phyloP scores from a whole-genome alignment of 2,888 invertebrate genomes.

The Disparrhopalites patrizii region DNA sequence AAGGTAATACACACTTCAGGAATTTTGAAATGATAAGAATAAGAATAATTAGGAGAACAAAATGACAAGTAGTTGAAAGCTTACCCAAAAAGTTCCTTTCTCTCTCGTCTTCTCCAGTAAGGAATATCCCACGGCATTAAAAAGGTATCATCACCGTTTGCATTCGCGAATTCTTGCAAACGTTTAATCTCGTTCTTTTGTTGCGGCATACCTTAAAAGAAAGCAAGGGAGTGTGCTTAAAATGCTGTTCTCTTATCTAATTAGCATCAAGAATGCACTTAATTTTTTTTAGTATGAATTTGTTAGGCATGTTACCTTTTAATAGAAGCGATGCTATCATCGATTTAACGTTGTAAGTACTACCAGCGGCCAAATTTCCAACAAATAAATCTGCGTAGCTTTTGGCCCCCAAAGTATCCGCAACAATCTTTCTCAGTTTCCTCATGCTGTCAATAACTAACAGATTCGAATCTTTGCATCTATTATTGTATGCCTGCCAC shows the following conservation, averaged over 20 bases:
- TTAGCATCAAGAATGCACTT: too few species aligned
- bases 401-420: constrained; percentile 71
- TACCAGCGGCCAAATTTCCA: constrained; percentile 90
- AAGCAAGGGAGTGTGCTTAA: too few species aligned
- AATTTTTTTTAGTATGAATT: too few species aligned
- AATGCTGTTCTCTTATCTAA: too few species aligned
- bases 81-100: constrained; percentile 60
- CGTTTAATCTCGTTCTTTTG: constrained; percentile 70
- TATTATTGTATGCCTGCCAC: constrained; percentile 73
- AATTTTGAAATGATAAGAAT: background rate
- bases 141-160: constrained; percentile 64
- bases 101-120: constrained; percentile 72
- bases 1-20: background rate
- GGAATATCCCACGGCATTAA: constrained; percentile 79
- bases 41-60: background rate
- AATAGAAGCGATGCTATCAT: constrained; percentile 55
- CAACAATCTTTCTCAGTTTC: constrained; percentile 62
- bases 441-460: constrained; percentile 74
- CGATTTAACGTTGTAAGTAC: constrained; percentile 66
- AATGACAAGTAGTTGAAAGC: constrained; percentile 24
- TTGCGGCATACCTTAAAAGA: constrained; percentile 61
- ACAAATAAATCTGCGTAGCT: constrained; percentile 81
- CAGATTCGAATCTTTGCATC: constrained; percentile 70
- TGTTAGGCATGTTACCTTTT: too few species aligned
- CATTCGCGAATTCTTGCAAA: constrained; percentile 68